Evolutionary conservation across 2,113 vertebrate species (phyloP).

Genomic region (Acrocephalus arundinaceus): DNA sequence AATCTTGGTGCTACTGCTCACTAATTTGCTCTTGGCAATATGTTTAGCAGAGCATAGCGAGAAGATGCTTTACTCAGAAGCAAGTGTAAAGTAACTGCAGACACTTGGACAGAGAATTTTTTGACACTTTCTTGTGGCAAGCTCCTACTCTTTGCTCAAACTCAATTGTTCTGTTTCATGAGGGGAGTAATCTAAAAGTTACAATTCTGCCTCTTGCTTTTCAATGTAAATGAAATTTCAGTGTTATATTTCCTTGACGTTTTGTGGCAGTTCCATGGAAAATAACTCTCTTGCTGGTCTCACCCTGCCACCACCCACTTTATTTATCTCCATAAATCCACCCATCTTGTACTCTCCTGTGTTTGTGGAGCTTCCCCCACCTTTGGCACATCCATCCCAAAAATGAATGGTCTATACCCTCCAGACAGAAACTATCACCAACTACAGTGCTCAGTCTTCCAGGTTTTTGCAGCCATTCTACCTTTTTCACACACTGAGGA

Average conservation of each 20-base stretch:
- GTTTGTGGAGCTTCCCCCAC: neutral
- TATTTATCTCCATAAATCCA: neutral
- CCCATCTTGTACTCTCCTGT: rapidly evolving
- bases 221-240: neutral
- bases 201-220: neutral
- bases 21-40: neutral
- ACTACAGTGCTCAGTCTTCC: no score
- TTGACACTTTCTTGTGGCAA: neutral
- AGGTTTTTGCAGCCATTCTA: neutral
- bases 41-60: neutral
- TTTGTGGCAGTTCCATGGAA: neutral
- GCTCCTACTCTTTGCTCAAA: neutral
- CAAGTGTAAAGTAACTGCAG: neutral
- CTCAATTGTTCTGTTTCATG: neutral
- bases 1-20: neutral
- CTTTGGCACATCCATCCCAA: neutral
- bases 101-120: neutral
- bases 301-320: neutral
- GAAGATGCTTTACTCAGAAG: neutral
- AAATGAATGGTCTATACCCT: neutral
- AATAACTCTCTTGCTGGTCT: neutral
- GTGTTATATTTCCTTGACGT: neutral
- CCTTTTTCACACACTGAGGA: neutral
- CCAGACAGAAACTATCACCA: neutral
- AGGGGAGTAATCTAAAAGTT: neutral